Conservation (phyloP, 2,888 invertebrate genomes). For the Leptinotarsa rubiginosa region DNA sequence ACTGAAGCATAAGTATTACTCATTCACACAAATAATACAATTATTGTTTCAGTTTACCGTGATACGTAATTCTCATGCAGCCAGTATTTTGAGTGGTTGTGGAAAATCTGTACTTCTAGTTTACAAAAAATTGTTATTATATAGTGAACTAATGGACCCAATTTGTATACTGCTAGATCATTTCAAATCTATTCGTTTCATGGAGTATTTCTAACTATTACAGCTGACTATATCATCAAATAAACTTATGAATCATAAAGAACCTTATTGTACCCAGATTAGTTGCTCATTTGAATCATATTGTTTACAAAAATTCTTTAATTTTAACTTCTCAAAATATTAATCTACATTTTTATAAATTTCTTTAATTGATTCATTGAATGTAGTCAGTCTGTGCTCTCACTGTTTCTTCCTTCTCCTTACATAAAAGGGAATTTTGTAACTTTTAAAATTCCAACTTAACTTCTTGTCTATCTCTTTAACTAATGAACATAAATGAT, state of each 20-base stretch:
- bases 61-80: too few species aligned
- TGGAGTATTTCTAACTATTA: background rate
- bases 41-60: too few species aligned
- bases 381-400: constrained; percentile 31
- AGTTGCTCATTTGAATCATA: too few species aligned
- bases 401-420: constrained; percentile 3
- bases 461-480: constrained; percentile 32
- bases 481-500: constrained; percentile 32
- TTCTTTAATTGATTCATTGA: background rate
- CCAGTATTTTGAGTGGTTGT: background rate
- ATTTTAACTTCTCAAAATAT: background rate
- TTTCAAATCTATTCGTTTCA: background rate
- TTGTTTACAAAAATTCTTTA: too few species aligned
- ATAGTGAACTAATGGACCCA: constrained; percentile 61
- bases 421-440: constrained; percentile 41
- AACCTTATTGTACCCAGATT: background rate
- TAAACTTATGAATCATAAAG: background rate
- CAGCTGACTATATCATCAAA: constrained; percentile 6
- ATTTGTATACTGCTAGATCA: constrained; percentile 57
- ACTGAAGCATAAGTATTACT: too few species aligned
- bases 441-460: constrained; percentile 41
- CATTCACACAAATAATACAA: too few species aligned
- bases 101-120: constrained; percentile 29
- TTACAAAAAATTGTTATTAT: constrained; percentile 58
- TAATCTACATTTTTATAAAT: background rate